Evolutionary conservation across 2,113 vertebrate species (phyloP).

Genomic region (Prionailurus bengalensis): DNA sequence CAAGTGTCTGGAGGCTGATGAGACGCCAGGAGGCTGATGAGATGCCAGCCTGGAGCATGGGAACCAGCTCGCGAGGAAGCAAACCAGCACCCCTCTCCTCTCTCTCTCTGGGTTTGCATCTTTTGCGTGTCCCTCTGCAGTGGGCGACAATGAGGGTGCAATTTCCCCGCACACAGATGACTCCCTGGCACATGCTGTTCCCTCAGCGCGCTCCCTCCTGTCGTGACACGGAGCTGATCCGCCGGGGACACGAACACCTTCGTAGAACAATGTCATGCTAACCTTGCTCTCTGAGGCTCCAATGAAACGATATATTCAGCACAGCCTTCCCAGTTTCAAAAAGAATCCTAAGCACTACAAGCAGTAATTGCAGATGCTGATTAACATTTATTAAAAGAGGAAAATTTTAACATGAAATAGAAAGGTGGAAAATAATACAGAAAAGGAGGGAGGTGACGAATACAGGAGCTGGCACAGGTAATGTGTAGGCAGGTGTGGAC

Average conservation of each 20-base stretch:
- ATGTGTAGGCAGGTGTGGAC: not conserved
- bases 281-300: not conserved
- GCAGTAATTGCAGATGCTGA: not conserved
- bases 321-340: not conserved
- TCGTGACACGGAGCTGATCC: not conserved
- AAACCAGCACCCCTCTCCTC: rapidly evolving
- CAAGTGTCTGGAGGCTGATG: not conserved
- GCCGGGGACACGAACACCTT: not conserved
- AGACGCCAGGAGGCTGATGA: not conserved
- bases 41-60: rapidly evolving
- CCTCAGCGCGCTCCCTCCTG: too few species aligned
- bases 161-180: not conserved
- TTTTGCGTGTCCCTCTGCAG: not conserved
- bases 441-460: not conserved
- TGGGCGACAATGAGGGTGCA: rapidly evolving
- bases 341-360: not conserved
- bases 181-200: not conserved
- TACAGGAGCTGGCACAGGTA: not conserved
- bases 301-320: not conserved
- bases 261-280: not conserved
- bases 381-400: not conserved
- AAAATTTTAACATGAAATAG: conserved; percentile 6
- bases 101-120: not conserved
- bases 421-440: not conserved
- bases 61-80: not conserved